Conservation (phyloP, 2,888 invertebrate species). For the Trypoxylon attenuatum region DNA sequence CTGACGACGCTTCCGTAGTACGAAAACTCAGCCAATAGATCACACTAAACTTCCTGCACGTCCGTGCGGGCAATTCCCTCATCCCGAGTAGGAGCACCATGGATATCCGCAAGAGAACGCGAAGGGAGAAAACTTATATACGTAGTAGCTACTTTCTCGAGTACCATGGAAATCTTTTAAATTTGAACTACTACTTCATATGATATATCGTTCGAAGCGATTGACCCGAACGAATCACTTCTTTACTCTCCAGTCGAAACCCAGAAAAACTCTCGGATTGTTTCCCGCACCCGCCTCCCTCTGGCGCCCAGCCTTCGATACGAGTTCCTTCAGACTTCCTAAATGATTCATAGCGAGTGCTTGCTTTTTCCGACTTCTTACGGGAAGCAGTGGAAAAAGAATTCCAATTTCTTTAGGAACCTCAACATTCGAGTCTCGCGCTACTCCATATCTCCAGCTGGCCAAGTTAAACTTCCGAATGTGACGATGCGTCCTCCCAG, state of each 20-base stretch:
- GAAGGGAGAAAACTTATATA: constrained; percentile 5
- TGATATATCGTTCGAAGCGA: neutral
- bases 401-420: too few species aligned
- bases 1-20: constrained; percentile 34
- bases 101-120: constrained; percentile 36
- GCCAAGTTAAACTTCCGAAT: too few species aligned
- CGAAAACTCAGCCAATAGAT: constrained; percentile 56
- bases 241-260: neutral
- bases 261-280: too few species aligned
- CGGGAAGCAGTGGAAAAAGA: too few species aligned
- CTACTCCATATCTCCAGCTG: too few species aligned
- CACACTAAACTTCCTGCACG: constrained; percentile 56
- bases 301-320: too few species aligned
- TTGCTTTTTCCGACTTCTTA: too few species aligned
- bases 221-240: neutral
- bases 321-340: neutral
- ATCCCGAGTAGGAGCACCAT: constrained; percentile 21
- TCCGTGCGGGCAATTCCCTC: constrained; percentile 47
- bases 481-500: too few species aligned
- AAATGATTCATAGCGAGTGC: too few species aligned
- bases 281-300: too few species aligned
- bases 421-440: too few species aligned
- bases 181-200: constrained; percentile 6
- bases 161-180: constrained; percentile 39
- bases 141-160: constrained; percentile 1